Percentiles rank a stretch among this genome's conserved stretches.
These are phyloP conservation scores for Rhopalosiphum padi DNA, from an alignment of 1,140 invertebrate genomes.

Conservation along the genomic window DNA sequence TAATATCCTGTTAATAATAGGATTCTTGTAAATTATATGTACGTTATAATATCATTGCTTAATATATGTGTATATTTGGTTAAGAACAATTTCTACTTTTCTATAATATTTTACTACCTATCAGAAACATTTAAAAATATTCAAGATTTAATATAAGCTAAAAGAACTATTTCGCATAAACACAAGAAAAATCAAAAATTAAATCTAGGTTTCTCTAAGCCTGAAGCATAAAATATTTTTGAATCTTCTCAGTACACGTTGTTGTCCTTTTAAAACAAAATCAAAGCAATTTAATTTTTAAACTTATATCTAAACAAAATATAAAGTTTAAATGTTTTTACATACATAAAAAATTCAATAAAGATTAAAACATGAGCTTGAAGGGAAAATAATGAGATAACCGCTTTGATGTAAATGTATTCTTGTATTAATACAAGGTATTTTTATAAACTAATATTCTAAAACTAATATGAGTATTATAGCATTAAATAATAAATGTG, in stretches of 20 bases:
- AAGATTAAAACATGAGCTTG: background rate
- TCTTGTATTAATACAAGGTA: background rate
- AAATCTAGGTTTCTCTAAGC: background rate
- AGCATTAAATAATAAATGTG: background rate
- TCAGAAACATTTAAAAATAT: background rate
- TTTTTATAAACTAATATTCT: background rate
- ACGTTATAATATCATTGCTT: background rate
- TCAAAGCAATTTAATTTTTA: constrained; percentile 19
- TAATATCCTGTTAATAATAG: too few relatives aligned
- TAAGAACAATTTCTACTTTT: background rate
- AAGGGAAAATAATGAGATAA: background rate
- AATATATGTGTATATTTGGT: background rate
- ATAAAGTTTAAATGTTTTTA: background rate
- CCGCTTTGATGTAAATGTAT: background rate
- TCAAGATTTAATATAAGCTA: background rate
- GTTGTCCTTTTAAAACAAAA: background rate
- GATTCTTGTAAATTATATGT: background rate
- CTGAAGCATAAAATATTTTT: background rate
- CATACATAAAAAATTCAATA: background rate
- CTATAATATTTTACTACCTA: background rate
- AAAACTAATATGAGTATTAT: background rate
- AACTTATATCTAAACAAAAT: background rate
- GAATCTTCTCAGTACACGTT: background rate
- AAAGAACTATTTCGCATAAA: background rate
- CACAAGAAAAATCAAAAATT: background rate